Evolutionary conservation across 2,113 vertebrate genomes (phyloP).

Genomic region (Zapus hudsonius): DNA sequence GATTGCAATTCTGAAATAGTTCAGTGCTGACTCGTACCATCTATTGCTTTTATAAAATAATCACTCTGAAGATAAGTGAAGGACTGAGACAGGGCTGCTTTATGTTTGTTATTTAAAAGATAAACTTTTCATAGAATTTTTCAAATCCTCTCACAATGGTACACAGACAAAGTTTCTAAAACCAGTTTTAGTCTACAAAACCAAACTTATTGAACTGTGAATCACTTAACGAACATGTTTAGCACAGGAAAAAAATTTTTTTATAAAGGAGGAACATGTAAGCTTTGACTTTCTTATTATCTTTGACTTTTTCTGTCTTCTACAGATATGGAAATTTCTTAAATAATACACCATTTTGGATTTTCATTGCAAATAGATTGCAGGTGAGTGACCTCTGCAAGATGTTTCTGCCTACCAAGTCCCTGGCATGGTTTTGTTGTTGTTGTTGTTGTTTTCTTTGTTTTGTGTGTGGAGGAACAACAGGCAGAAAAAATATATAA

Average conservation of each 20-base stretch:
- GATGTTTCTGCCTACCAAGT: constrained; percentile 26
- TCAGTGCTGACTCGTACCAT: not conserved
- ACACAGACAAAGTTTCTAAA: constrained; percentile 51
- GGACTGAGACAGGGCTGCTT: not conserved
- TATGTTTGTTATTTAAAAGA: constrained; percentile 55
- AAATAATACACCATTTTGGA: constrained; percentile 52
- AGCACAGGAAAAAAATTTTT: constrained; percentile 37
- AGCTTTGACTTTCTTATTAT: constrained; percentile 19
- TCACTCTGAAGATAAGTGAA: constrained; percentile 35
- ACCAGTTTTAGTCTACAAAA: constrained; percentile 39
- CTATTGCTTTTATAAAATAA: constrained; percentile 12
- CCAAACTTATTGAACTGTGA: constrained; percentile 42
- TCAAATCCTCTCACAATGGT: constrained; percentile 32
- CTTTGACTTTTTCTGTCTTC: constrained; percentile 30
- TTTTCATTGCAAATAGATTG: constrained; percentile 63
- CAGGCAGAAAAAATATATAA: not conserved
- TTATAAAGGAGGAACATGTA: constrained; percentile 41
- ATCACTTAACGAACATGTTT: constrained; percentile 37
- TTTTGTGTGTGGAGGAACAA: no score
- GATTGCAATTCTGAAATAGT: not conserved
- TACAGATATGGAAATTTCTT: constrained; percentile 56
- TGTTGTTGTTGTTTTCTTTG: not conserved
- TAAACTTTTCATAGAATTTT: constrained; percentile 36
- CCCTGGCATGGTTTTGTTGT: not conserved
- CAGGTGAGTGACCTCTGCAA: constrained; percentile 62